Base-by-base conservation (phyloP, 2,888 invertebrate genomes). In the Phania funesta region DNA sequence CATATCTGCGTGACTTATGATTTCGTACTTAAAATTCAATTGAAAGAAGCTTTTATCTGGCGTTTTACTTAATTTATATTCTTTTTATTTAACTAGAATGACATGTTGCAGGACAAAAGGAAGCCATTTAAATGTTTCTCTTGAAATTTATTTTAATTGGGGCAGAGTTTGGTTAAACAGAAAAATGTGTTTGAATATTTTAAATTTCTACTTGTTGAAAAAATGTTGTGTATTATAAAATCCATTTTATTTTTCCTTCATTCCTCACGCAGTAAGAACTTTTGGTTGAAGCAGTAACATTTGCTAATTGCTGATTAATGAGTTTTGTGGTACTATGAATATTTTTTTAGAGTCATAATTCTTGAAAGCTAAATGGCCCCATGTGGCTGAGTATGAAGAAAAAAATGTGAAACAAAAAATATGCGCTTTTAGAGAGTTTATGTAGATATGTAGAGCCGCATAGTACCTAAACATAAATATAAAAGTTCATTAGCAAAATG, bases 231-330 rank as follows among this genome's bases (percentile, higher is more conserved):
- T 26, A 13, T 41, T 24, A 11, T 18, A 35, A 8, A 35, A 2
- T 20, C 20, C 11, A 7, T 60, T 48, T 48, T 13, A 22, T 5
- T 48, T 48, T 44, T 22, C 48, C 4, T 11, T 24, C 16, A 24
- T 41, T 24, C 41, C 3, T 20, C n/a, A 50, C 2, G 1, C 7
- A 9, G 0, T 13, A 32, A 54, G 35, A 22, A 1, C 11, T 38
- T 26, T 0, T n/a, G 9, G 9, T 20, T 7, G 9, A 8, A n/a
- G 16, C 24, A 41, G 20, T 6, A 22, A 16, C 22, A 1, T 56
- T 54, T 41, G 32, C 68, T 81, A 73, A 81, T 81, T 81, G 67
- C 50, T 73, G 77, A 81, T 77, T 77, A 81, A 77, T 81, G 81
- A 20, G 46, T 50, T 67, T 75, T 60, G 50, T 65, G 75, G 35